Conservation (phyloP, 2,888 invertebrate species). For the Cataglyphis cursor region DNA sequence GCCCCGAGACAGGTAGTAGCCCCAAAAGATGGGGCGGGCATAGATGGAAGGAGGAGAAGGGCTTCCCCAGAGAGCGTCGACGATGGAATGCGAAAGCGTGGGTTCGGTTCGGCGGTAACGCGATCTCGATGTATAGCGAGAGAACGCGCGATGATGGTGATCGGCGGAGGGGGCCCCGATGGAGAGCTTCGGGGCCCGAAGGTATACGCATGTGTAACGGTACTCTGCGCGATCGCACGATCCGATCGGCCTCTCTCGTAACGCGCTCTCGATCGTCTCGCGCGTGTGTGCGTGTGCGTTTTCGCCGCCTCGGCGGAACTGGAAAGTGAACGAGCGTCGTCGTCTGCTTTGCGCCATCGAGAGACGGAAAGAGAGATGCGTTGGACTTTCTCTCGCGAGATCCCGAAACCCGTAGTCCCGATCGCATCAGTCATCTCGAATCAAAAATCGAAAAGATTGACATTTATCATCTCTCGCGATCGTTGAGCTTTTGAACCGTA, state of each 20-base stretch:
- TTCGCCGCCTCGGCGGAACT: constrained; percentile 57
- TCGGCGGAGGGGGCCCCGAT: constrained; percentile 25
- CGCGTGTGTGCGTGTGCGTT: constrained; percentile 23
- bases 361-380: constrained; percentile 39
- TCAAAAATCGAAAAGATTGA: background rate
- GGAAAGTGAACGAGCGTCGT: constrained; percentile 73
- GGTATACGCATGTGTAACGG: constrained; percentile 68
- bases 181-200: constrained; percentile 52
- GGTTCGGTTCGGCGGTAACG: constrained; percentile 75
- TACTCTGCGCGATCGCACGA: constrained; percentile 64
- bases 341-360: constrained; percentile 55
- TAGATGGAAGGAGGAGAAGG: constrained; percentile 44
- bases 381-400: constrained; percentile 68
- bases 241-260: constrained; percentile 65
- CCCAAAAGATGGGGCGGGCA: constrained; percentile 53
- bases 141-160: background rate
- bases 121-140: constrained; percentile 72
- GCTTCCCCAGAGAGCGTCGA: constrained; percentile 55
- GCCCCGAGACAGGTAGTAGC: constrained; percentile 61
- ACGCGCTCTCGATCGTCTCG: constrained; percentile 61
- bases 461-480: background rate
- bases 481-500: background rate
- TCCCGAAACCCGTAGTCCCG: constrained; percentile 41
- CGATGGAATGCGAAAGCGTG: constrained; percentile 77
- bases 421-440: background rate